Percentiles rank a stretch among this genome's conserved stretches.
phyloP scores from a whole-genome alignment of 92 coral and sea anemone genomes.

The Palythoa caribaeorum region DNA sequence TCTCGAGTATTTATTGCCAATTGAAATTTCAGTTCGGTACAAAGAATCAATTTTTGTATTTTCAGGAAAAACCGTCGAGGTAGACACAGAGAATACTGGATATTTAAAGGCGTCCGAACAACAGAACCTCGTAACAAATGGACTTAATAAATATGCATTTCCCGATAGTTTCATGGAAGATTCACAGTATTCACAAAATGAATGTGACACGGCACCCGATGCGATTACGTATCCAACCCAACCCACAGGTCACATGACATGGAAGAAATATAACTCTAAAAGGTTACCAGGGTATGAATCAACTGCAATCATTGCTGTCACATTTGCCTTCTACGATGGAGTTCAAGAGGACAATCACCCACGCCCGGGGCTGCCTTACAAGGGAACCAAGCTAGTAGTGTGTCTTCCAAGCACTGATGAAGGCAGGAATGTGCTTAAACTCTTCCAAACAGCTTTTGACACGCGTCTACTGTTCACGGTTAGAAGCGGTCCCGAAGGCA shows the following conservation, averaged over 20 bases:
- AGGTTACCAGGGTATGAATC: slow-evolving; percentile 41
- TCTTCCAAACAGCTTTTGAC: slow-evolving; percentile 58
- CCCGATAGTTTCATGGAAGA: neutral
- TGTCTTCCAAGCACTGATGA: slow-evolving; percentile 53
- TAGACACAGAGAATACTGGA: neutral
- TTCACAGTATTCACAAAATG: neutral
- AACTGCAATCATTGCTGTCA: slow-evolving; percentile 13
- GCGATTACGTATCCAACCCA: neutral
- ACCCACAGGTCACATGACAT: slow-evolving; percentile 41
- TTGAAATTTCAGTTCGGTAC: no score
- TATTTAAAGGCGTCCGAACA: neutral
- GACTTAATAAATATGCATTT: neutral
- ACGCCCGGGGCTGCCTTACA: slow-evolving; percentile 46
- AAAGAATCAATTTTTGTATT: neutral
- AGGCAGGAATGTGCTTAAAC: slow-evolving; percentile 43
- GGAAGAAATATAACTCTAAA: neutral
- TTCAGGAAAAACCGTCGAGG: neutral
- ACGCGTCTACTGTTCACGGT: slow-evolving; percentile 57
- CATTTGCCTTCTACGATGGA: slow-evolving; percentile 47
- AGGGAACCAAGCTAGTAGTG: slow-evolving; percentile 44
- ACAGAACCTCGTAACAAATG: neutral
- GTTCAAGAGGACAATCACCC: slow-evolving; percentile 53
- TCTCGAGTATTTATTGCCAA: no score
- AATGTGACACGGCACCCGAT: neutral
- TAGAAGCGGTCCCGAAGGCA: slow-evolving; percentile 11